Conservation (phyloP, 2,888 invertebrate genomes). For the Griposia aprilina region DNA sequence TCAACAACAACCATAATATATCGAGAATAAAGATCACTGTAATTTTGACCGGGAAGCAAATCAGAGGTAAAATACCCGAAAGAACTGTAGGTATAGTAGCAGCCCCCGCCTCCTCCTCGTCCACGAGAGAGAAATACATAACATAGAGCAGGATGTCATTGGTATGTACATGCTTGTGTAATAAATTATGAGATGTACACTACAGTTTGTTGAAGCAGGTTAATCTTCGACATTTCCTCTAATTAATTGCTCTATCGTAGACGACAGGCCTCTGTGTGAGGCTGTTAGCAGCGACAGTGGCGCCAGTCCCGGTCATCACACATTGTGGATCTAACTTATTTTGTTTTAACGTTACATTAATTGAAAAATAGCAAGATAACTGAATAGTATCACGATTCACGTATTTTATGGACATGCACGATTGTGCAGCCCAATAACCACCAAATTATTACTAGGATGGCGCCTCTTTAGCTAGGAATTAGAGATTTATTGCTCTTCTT, state of each 20-base stretch:
- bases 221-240: not conserved
- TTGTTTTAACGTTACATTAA: not conserved
- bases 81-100: not conserved
- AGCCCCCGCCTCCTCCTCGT: slow-evolving; percentile 10
- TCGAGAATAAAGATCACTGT: not conserved
- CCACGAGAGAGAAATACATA: slow-evolving; percentile 11
- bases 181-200: not conserved
- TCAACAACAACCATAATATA: not conserved
- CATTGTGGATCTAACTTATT: not conserved
- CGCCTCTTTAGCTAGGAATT: slow-evolving; percentile 18
- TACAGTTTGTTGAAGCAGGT: not conserved
- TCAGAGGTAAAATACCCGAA: not conserved
- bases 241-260: slow-evolving; percentile 1
- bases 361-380: not conserved
- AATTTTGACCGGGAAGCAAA: not conserved
- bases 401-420: not conserved
- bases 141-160: not conserved
- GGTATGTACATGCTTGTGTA: not conserved
- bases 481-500: slow-evolving; percentile 44
- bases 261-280: not conserved
- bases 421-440: not conserved
- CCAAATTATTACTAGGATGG: slow-evolving; percentile 3
- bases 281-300: not conserved
- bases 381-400: not conserved
- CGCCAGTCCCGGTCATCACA: not conserved